Conservation (phyloP, 2,113 vertebrate species). For the Setophaga coronata region DNA sequence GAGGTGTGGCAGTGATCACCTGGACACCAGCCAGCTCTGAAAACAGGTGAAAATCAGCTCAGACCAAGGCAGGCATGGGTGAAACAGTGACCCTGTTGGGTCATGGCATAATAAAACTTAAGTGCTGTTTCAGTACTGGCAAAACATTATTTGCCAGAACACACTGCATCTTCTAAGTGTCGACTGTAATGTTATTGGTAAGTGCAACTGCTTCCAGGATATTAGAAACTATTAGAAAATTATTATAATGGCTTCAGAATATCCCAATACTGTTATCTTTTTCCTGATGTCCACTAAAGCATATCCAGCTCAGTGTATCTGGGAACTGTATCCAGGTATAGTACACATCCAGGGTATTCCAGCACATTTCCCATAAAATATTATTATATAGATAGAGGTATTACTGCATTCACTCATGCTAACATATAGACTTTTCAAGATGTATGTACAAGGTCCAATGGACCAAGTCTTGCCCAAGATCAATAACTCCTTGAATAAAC, state of each 20-base stretch:
- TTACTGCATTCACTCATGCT: not conserved
- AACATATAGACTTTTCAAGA: not conserved
- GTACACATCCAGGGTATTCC: not conserved
- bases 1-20: not conserved
- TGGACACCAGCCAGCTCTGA: not conserved
- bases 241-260: not conserved
- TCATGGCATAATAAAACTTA: not conserved
- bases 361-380: not conserved
- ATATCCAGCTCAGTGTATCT: not conserved
- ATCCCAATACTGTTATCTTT: not conserved
- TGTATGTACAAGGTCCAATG: not conserved
- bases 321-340: not conserved
- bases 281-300: not conserved
- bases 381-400: not conserved
- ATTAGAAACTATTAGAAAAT: not conserved
- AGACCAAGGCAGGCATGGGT: not conserved
- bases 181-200: not conserved
- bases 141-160: not conserved
- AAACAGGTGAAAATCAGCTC: not conserved
- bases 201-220: not conserved
- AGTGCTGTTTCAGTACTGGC: not conserved
- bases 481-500: not conserved
- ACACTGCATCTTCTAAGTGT: not conserved
- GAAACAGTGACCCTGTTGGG: not conserved
- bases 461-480: not conserved